Base-by-base conservation (phyloP, 2,113 vertebrate species). In the Opisthocomus hoazin region DNA sequence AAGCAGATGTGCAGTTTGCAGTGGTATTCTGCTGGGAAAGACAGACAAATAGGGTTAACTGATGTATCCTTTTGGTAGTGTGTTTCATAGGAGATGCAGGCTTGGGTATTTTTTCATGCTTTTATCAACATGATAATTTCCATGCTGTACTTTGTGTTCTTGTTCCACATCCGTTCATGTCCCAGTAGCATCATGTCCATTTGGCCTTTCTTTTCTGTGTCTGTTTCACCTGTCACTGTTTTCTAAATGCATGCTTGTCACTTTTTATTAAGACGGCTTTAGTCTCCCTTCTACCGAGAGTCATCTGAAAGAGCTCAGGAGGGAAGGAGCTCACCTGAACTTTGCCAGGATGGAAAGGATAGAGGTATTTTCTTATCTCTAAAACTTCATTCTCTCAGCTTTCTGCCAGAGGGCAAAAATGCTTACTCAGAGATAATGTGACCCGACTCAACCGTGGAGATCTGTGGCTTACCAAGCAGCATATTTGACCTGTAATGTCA, bases 301-400 rank as follows among this genome's bases (percentile, higher is more conserved):
- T 32, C 41, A 54, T 60, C 74, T 93, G 81, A 89, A 87, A 58
- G 69, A 87, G 39, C 37, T 83, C 77, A 79, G 51, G 30, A 87
- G 23, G 70, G 36, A 94, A 89, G 71, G 43, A 92, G 45, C 81
- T 95, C 84, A 46, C 45, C 64, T 63, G 63, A 86, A 61, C 66
- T 91, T 83, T 85, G 26, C 70, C 46, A 79, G 84, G 61, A 93
- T 57, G 12, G 50, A 57, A 29, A 27, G 7, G 22, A 65, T 34
- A 24, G 39, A 89, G 60, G 32, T 66, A 53, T 94, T 95, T 96
- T 83, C 88, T 94, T 93, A 96, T 93, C 94, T 87, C 27, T 57
- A 74, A 68, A 69, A 45, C 70, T 60, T 73, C 12, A 34, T 46
- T 15, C 39, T 77, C 45, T 89, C 61, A 60, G 50, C 50, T 85